A percentile compares a stretch with the other conserved stretches of the same genome.
Conservation (phyloP, 2,797 vertebrate genomes). For the Molossus molossus region DNA sequence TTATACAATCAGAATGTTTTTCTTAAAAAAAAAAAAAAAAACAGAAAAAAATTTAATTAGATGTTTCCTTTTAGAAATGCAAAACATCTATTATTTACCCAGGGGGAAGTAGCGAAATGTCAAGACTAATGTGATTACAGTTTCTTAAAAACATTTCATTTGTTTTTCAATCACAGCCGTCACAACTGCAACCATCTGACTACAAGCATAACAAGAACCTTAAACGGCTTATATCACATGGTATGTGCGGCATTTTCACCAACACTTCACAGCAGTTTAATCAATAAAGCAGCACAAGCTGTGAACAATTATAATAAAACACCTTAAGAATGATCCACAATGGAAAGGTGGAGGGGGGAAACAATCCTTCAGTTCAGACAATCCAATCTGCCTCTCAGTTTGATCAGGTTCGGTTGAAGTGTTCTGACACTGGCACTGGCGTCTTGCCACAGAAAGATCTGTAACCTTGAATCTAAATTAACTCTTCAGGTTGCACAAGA, state of each 20-base stretch:
- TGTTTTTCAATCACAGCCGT: conserved; percentile 78
- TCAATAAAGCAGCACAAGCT: conserved; percentile 80
- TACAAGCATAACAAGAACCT: conserved; percentile 67
- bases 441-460: conserved; percentile 26
- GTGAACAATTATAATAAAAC: conserved; percentile 79
- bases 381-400: conserved; percentile 68
- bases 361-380: conserved; percentile 28
- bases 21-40: neutral
- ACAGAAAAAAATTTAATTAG: conserved; percentile 64
- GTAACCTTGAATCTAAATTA: conserved; percentile 73
- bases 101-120: conserved; percentile 71
- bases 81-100: conserved; percentile 76
- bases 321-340: conserved; percentile 72
- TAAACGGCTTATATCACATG: conserved; percentile 68
- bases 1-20: conserved; percentile 36
- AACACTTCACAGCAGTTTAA: conserved; percentile 74
- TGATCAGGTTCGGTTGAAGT: conserved; percentile 79
- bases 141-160: conserved; percentile 74
- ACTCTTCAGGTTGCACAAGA: conserved; percentile 36
- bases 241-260: conserved; percentile 66
- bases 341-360: conserved; percentile 58
- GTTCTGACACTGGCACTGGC: conserved; percentile 43
- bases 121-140: conserved; percentile 76
- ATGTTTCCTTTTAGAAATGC: conserved; percentile 76
- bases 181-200: conserved; percentile 73